These are phyloP conservation scores for Brotula barbata DNA, from an alignment of 2,797 vertebrate species.

Conservation along the genomic window DNA sequence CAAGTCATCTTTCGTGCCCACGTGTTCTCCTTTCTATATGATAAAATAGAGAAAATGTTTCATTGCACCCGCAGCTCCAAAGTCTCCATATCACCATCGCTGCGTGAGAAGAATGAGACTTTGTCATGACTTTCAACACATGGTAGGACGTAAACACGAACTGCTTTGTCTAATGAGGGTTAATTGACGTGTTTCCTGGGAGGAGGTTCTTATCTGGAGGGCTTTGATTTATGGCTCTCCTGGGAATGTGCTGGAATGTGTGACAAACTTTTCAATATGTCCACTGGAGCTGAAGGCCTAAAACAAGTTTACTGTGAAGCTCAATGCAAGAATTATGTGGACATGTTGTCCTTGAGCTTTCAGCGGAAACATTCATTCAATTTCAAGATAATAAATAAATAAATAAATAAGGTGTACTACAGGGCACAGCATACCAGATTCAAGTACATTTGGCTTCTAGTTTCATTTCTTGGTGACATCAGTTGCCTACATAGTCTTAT, in stretches of 20 bases:
- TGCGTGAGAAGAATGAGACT: no score
- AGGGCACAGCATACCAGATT: background rate
- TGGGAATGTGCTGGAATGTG: conserved; percentile 23
- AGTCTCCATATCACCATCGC: no score
- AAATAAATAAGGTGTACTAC: background rate
- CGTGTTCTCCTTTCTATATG: no score
- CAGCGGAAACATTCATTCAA: background rate
- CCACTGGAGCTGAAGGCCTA: background rate
- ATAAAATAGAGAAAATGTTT: no score
- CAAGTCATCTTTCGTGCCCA: no score
- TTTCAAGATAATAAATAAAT: background rate
- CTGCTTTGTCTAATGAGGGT: background rate
- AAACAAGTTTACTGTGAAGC: background rate
- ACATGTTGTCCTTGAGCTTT: background rate
- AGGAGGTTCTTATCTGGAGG: background rate
- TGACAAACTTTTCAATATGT: conserved; percentile 9
- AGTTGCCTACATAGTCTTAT: background rate
- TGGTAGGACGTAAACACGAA: no score
- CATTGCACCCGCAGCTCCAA: no score
- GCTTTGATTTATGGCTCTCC: conserved; percentile 6
- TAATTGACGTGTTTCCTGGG: background rate
- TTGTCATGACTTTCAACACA: no score
- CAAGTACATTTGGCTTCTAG: background rate
- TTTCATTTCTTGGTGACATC: conserved; percentile 24
- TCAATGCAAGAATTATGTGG: background rate